Evolutionary conservation across 2,113 vertebrate species (phyloP).

Genomic region (Pachypanchax playfairii): DNA sequence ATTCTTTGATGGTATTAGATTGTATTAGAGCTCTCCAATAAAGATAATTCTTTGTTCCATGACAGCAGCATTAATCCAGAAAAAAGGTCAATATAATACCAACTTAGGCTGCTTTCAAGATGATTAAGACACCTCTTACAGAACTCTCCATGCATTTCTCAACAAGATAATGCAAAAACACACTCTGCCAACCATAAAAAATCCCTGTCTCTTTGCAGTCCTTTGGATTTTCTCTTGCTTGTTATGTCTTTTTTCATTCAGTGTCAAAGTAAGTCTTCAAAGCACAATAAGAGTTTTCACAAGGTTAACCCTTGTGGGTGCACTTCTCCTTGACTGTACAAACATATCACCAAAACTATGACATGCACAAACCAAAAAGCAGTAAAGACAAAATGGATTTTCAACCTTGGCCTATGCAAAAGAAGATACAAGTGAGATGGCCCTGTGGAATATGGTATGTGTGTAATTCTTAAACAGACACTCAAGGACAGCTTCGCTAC

Average conservation of each 20-base stretch:
- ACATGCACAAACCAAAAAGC: conserved; percentile 18
- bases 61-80: too few relatives aligned
- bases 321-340: conserved; percentile 34
- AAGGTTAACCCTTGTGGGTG: conserved; percentile 49
- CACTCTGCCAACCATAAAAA: conserved; percentile 7
- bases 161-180: too few relatives aligned
- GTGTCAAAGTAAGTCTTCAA: conserved; percentile 13
- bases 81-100: too few relatives aligned
- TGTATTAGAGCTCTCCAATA: too few relatives aligned
- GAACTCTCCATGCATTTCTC: too few relatives aligned
- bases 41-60: too few relatives aligned
- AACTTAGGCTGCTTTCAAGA: too few relatives aligned
- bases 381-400: conserved; percentile 28
- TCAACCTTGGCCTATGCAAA: conserved; percentile 41
- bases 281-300: conserved; percentile 45
- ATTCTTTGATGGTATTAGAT: too few relatives aligned
- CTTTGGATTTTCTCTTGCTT: conserved; percentile 8
- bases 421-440: conserved; percentile 20
- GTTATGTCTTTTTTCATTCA: conserved; percentile 29
- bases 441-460: conserved; percentile 25
- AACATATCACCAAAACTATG: conserved; percentile 26
- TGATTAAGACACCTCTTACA: too few relatives aligned
- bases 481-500: conserved; percentile 4
- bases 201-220: conserved; percentile 18
- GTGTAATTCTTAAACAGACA: conserved; percentile 32